Base-by-base conservation (phyloP, 1,140 invertebrate species). In the Pogonus chalceus region DNA sequence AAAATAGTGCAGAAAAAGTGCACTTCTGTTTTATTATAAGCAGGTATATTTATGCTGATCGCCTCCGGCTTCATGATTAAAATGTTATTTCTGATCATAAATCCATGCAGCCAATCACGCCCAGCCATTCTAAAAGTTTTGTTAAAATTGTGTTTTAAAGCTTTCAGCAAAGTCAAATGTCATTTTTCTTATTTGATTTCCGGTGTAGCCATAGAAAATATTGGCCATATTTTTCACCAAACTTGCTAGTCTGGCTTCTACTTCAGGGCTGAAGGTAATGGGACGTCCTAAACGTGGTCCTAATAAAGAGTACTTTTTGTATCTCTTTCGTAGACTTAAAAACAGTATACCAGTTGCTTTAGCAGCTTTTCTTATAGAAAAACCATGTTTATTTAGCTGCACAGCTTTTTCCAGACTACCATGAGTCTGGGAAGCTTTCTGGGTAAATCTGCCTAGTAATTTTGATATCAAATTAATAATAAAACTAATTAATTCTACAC, bases 291-390 rank as follows among this genome's bases (percentile, higher is more conserved):
- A 50, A 58, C 22, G 56, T 49, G 56, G 43, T 49, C 16, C 53
- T 26, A 52, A 52, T 31, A 24, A 49, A 21, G 31, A 55, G 26
- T 43, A 43, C 43, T 35, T 54, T 37, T 55, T 56, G 12, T 23
- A 48, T 52, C 49, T 53, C 4, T 49, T 65, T 2, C 62, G 51
- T 63, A 56, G 52, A 62, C 65, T 54, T 60, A 64, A 63, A 65
- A 67, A 51, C 58, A 61, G 21, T n/a, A 65, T 65, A 20, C 53
- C 53, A 43, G 59, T 59, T 58, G 31, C 20, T 61, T 65, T 62
- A 58, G 58, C 56, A 58, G 60, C 64, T 53, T 63, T 66, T 61
- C 62, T 60, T 61, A 65, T 65, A 56, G 64, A 65, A 62, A 23
- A 63, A 60, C 59, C 62, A 4, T 37, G 46, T 50, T 60, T 52